These are phyloP conservation scores for Spodoptera exigua DNA, from an alignment of 2,888 invertebrate genomes.

Conservation along the genomic window DNA sequence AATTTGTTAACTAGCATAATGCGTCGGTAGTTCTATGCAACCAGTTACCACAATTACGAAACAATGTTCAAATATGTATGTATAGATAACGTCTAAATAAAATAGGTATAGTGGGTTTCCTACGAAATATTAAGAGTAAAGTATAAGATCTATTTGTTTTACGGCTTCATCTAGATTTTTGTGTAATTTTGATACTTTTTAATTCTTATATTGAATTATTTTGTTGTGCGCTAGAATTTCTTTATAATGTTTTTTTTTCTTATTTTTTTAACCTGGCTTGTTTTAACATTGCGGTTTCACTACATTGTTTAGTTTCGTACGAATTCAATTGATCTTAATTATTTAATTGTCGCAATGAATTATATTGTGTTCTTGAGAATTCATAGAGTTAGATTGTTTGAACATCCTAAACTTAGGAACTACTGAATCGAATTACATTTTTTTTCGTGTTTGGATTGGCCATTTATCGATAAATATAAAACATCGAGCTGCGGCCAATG, in stretches of 20 bases:
- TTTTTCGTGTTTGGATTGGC: too few relatives aligned
- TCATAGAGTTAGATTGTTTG: too few relatives aligned
- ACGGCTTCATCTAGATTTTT: too few relatives aligned
- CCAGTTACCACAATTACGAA: slow-evolving; percentile 30
- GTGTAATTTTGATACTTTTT: slow-evolving; percentile 8
- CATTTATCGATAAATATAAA: too few relatives aligned
- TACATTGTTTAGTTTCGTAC: slow-evolving; percentile 26
- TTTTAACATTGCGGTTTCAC: slow-evolving; percentile 22
- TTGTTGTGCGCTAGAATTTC: too few relatives aligned
- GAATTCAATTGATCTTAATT: slow-evolving; percentile 32
- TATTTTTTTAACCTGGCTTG: slow-evolving; percentile 15
- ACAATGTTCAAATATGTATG: slow-evolving; percentile 19
- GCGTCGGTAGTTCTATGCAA: slow-evolving; percentile 18
- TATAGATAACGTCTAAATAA: slow-evolving; percentile 1
- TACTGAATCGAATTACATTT: too few relatives aligned
- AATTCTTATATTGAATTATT: slow-evolving; percentile 20
- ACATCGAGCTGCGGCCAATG: too few relatives aligned
- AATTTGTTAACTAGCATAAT: slow-evolving; percentile 4
- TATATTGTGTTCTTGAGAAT: slow-evolving; percentile 19
- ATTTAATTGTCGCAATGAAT: slow-evolving; percentile 31
- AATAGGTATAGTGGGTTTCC: not conserved
- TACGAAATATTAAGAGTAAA: too few relatives aligned
- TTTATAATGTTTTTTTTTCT: slow-evolving; percentile 10
- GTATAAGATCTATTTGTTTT: too few relatives aligned
- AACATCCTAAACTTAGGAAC: too few relatives aligned